These are phyloP conservation scores for Cephonodes hylas DNA, from an alignment of 2,888 invertebrate species.

Conservation along the genomic window DNA sequence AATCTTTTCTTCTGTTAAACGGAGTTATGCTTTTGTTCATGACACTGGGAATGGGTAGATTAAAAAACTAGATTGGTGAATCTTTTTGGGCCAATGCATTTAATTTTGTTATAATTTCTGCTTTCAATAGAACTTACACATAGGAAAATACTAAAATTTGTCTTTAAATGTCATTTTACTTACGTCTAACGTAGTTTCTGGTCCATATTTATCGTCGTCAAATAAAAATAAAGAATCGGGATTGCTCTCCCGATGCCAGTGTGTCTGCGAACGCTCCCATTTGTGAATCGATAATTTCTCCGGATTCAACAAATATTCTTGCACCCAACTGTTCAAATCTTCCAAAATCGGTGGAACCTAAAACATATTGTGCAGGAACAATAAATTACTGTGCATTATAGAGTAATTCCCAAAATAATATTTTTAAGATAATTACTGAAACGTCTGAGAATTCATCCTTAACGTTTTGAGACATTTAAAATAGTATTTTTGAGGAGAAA, in stretches of 20 bases:
- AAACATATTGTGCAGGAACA: conserved; percentile 38
- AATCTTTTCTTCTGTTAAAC: too few species aligned
- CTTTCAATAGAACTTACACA: too few species aligned
- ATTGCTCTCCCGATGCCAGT: conserved; percentile 82
- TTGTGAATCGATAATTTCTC: conserved; percentile 88
- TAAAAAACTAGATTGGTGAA: too few species aligned
- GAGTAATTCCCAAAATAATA: not conserved
- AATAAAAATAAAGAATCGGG: conserved; percentile 75
- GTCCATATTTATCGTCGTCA: conserved; percentile 58
- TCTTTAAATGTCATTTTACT: too few species aligned
- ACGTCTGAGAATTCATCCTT: conserved; percentile 54
- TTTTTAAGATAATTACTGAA: conserved; percentile 37
- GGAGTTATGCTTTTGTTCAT: too few species aligned
- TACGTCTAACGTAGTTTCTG: conserved; percentile 68
- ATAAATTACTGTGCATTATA: not conserved
- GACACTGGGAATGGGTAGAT: too few species aligned
- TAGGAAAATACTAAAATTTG: too few species aligned
- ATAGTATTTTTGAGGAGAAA: not conserved
- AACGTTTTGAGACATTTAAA: conserved; percentile 43
- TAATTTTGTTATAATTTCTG: too few species aligned
- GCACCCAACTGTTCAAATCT: conserved; percentile 83
- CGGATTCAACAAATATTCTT: conserved; percentile 84
- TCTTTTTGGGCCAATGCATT: too few species aligned
- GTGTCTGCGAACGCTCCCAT: conserved; percentile 84
- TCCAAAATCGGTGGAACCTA: conserved; percentile 84